These are phyloP conservation scores for Passerculus sandwichensis DNA, from an alignment of 2,797 vertebrate species.

Conservation along the genomic window DNA sequence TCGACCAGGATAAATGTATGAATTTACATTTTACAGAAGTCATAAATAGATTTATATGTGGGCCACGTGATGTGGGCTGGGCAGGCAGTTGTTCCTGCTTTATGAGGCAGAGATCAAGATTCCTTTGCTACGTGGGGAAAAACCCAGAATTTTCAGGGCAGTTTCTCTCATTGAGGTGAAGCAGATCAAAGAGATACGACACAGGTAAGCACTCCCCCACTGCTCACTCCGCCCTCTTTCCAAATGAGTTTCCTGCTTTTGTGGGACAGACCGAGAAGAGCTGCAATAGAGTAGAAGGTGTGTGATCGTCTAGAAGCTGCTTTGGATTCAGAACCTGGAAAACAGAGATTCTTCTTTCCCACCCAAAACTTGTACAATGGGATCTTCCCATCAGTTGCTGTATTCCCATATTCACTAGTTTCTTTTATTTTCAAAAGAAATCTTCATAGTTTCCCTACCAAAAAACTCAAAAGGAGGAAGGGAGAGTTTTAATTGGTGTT, in stretches of 20 bases:
- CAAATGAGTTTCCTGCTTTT: constrained; percentile 61
- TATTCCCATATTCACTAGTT: neutral
- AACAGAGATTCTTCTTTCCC: neutral
- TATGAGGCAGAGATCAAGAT: constrained; percentile 40
- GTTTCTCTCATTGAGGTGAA: neutral
- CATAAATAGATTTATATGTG: constrained; percentile 22
- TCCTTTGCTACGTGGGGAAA: neutral
- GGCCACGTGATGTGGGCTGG: constrained; percentile 38
- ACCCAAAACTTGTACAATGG: accelerated
- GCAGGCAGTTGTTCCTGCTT: constrained; percentile 37
- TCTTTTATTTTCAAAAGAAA: neutral
- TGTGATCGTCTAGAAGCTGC: neutral
- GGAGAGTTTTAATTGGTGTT: neutral
- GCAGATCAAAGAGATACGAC: neutral
- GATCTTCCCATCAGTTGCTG: neutral
- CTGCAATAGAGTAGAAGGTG: neutral
- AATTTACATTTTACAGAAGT: constrained; percentile 14
- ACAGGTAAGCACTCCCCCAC: constrained; percentile 38
- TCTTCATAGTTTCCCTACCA: neutral
- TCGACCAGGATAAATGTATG: neutral
- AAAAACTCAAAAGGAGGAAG: neutral
- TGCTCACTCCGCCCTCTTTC: constrained; percentile 47
- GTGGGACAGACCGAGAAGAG: constrained; percentile 19
- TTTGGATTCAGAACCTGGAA: neutral
- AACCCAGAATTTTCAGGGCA: neutral